Base-by-base conservation (phyloP, 2,113 vertebrate species). In the Parus major region DNA sequence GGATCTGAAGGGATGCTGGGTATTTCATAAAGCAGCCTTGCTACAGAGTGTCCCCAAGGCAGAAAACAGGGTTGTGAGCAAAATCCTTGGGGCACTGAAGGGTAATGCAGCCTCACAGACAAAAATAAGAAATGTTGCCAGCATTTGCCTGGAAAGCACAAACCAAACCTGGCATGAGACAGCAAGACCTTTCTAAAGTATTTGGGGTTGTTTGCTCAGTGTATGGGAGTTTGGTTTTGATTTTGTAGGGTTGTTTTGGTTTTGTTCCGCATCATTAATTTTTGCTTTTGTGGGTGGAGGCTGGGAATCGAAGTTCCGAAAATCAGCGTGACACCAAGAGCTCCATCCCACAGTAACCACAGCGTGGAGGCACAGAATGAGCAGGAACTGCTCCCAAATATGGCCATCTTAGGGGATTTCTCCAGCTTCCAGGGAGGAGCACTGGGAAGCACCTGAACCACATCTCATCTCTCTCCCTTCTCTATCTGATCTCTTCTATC, bases 81-180 rank as follows among this genome's bases (percentile, higher is more conserved):
- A 68, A 87, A 57, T 80, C 55, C 9, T 75, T 63, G 16, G 7
- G 18, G 20, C 1, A 17, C 28, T 80, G 39, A 82, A 78, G 60
- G 64, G 35, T 35, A 53, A 0, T 52, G 24, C 31, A 88, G 15
- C 29, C 42, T 16, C 0, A 0, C 3, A 1, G 77, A 63, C 19
- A 66, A 76, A 88, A 86, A 11, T n/a, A 66, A 55, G 71, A 83
- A 77, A 35, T 8, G 19, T 60, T 87, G 33, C 22, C 27, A 88
- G 14, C 2, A 0, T 55, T 73, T 91, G 11, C 36, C 68, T 90
- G 35, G n/a, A 95, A 90, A 59, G 68, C 69, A 83, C 15, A 56
- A 66, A 71, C 13, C 1, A 4, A 86, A 66, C 25, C 18, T 44
- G 41, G 14, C 2, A 0, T 52, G 31, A 88, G 57, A 47, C 59